A percentile compares a stretch with the other conserved stretches of the same genome.
Evolutionary conservation across 2,113 vertebrate genomes (phyloP).

Genomic region (Orthonyx spaldingii): DNA sequence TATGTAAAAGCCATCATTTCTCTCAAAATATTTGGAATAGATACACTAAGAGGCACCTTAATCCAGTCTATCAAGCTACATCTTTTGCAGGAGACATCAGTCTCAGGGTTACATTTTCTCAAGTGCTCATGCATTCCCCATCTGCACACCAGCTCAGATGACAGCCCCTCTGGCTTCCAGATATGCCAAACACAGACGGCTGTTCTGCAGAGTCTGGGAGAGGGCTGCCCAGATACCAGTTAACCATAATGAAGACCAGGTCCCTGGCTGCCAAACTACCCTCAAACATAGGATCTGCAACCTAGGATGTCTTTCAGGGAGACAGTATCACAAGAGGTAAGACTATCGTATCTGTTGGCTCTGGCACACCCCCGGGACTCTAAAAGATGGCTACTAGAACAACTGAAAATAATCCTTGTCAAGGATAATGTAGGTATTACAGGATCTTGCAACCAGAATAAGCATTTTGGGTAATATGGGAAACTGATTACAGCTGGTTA

Average conservation of each 20-base stretch:
- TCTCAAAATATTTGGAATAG: neutral
- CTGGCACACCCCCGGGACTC: neutral
- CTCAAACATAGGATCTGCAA: neutral
- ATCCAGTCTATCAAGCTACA: neutral
- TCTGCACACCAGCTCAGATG: neutral
- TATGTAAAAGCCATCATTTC: neutral
- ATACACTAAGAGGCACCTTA: neutral
- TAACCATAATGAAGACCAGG: neutral
- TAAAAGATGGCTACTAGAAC: neutral
- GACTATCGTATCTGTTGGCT: accelerated
- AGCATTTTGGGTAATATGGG: neutral
- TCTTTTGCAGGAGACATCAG: neutral
- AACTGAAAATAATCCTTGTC: neutral
- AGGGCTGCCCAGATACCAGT: neutral
- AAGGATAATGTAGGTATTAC: neutral
- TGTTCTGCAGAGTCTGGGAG: neutral
- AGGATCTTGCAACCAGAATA: neutral
- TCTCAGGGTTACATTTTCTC: neutral
- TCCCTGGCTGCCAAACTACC: neutral
- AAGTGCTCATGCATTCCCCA: neutral
- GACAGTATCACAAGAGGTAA: neutral
- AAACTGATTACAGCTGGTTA: neutral
- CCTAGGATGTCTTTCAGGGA: neutral
- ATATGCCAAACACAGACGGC: neutral
- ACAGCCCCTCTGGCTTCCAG: neutral